Conservation (phyloP, 2,888 invertebrate genomes). For the Ischnura elegans region DNA sequence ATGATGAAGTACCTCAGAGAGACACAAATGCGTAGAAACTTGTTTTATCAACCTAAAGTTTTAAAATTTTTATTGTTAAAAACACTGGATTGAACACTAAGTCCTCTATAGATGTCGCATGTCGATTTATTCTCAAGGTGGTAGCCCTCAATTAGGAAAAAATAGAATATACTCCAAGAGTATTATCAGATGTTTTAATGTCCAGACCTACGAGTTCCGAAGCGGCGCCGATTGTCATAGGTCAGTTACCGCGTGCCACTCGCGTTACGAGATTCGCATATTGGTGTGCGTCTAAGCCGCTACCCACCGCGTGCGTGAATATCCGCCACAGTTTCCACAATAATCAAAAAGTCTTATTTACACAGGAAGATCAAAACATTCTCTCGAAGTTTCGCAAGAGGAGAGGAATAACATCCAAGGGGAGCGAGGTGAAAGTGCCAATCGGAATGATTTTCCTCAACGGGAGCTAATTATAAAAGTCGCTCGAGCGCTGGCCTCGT, state of each 20-base stretch:
- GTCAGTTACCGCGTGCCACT: not conserved
- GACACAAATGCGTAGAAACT: too few relatives aligned
- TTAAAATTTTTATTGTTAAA: too few relatives aligned
- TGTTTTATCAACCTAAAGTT: too few relatives aligned
- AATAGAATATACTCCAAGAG: too few relatives aligned
- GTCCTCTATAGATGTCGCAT: too few relatives aligned
- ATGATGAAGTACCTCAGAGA: too few relatives aligned
- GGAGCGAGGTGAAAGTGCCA: conserved; percentile 35
- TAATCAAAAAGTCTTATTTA: conserved; percentile 6
- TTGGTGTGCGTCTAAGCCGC: not conserved
- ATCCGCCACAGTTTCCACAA: not conserved
- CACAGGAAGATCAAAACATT: not conserved
- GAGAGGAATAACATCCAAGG: conserved; percentile 6
- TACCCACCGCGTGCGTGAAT: not conserved
- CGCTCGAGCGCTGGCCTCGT: not conserved
- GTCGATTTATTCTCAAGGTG: too few relatives aligned
- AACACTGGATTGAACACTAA: too few relatives aligned
- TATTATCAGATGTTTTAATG: too few relatives aligned
- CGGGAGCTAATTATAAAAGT: conserved; percentile 21
- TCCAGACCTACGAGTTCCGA: too few relatives aligned
- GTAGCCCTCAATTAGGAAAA: too few relatives aligned
- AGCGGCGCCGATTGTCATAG: not conserved
- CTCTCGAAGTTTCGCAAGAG: conserved; percentile 7
- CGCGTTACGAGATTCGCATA: not conserved
- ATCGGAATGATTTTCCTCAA: conserved; percentile 6